phyloP scores from a whole-genome alignment of 2,888 invertebrate genomes.

The Stomorhina lunata region DNA sequence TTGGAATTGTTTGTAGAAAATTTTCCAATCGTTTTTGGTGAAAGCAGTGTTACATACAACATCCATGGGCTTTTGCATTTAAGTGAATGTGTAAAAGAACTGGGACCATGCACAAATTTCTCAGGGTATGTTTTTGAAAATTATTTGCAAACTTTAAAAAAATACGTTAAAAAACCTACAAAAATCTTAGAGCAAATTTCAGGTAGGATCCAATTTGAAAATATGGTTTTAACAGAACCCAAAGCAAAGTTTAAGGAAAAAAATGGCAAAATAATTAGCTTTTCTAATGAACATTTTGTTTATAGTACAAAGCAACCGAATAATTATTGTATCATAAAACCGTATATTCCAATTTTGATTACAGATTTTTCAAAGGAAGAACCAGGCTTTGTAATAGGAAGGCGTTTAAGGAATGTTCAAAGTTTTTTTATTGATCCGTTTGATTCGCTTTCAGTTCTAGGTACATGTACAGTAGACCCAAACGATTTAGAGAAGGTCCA shows the following conservation, averaged over 20 bases:
- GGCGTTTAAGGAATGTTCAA: slow-evolving; percentile 18
- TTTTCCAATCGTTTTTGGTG: slow-evolving; percentile 18
- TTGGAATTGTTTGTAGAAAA: slow-evolving; percentile 17
- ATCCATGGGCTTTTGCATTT: slow-evolving; percentile 27
- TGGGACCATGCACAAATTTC: slow-evolving; percentile 15
- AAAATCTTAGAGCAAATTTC: slow-evolving; percentile 33
- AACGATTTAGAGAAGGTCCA: slow-evolving; percentile 13
- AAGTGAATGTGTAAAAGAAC: slow-evolving; percentile 3
- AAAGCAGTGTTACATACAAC: slow-evolving; percentile 19
- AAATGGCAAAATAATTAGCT: not conserved
- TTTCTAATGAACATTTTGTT: not conserved
- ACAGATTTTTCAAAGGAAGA: not conserved
- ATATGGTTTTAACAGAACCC: slow-evolving; percentile 10
- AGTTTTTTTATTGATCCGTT: slow-evolving; percentile 12
- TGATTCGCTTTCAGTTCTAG: slow-evolving; percentile 24
- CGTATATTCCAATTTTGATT: slow-evolving; percentile 22
- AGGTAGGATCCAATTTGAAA: not conserved
- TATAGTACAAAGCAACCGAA: slow-evolving; percentile 1
- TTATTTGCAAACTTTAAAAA: slow-evolving; percentile 23
- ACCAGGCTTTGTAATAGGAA: slow-evolving; percentile 9
- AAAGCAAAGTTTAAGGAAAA: slow-evolving; percentile 20
- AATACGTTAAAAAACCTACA: slow-evolving; percentile 5
- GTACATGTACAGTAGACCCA: slow-evolving; percentile 8
- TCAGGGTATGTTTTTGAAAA: slow-evolving; percentile 11
- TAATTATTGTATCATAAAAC: slow-evolving; percentile 20